These are phyloP conservation scores for Capreolus pygargus DNA, from an alignment of 2,113 vertebrate species.

Conservation along the genomic window DNA sequence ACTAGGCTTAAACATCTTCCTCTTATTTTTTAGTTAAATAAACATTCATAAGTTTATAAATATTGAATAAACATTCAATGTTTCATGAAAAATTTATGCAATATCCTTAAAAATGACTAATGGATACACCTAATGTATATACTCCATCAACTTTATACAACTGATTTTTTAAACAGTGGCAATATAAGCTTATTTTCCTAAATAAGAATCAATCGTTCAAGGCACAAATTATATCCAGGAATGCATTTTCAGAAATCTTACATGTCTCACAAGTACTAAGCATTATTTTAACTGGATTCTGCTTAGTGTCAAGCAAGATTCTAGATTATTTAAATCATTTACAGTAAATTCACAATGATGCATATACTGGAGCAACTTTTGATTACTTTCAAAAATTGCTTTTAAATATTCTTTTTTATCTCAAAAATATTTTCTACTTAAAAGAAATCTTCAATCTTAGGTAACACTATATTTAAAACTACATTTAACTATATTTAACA, in stretches of 20 bases:
- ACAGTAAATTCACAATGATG: constrained; percentile 1
- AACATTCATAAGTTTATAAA: neutral
- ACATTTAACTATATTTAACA: neutral
- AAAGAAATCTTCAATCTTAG: neutral
- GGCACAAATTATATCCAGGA: neutral
- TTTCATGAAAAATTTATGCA: neutral
- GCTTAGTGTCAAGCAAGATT: constrained; percentile 4
- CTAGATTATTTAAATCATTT: neutral
- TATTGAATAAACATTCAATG: neutral
- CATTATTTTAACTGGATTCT: constrained; percentile 14
- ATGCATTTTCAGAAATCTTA: neutral
- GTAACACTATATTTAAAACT: constrained; percentile 26
- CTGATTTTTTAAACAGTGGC: constrained; percentile 22
- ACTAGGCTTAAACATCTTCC: neutral
- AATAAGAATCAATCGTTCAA: constrained; percentile 15
- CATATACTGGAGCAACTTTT: neutral
- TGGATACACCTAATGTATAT: neutral
- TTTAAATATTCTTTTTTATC: neutral
- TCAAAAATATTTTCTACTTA: neutral
- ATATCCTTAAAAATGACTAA: neutral
- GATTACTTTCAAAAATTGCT: constrained; percentile 2
- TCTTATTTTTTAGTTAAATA: neutral
- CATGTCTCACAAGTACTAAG: neutral
- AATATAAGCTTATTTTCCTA: neutral
- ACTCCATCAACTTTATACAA: neutral